Conservation (phyloP, 2,888 invertebrate genomes). For the Amitus sp. region DNA sequence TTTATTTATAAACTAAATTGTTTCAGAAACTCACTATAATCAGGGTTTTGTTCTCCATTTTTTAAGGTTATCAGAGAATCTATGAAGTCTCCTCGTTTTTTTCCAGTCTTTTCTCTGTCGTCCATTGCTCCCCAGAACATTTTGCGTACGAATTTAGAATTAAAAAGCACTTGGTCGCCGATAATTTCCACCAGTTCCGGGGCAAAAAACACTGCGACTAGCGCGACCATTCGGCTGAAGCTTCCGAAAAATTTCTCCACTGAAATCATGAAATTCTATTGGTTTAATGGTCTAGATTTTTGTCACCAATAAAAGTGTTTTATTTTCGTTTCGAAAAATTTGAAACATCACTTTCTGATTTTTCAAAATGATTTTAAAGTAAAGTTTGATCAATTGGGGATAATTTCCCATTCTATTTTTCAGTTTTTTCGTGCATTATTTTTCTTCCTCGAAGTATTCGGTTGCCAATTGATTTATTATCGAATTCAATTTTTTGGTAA, state of each 20-base stretch:
- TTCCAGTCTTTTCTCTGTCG: constrained; percentile 47
- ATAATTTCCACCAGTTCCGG: constrained; percentile 55
- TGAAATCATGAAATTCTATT: too few species aligned
- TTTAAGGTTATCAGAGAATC: constrained; percentile 55
- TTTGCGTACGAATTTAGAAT: constrained; percentile 52
- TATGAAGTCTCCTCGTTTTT: constrained; percentile 56
- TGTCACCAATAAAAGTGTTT: too few species aligned
- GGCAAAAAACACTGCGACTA: constrained; percentile 57
- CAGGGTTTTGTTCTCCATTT: constrained; percentile 54
- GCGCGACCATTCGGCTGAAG: constrained; percentile 57
- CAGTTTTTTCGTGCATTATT: too few species aligned
- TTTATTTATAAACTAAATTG: background rate
- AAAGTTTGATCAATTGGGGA: too few species aligned
- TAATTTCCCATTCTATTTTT: too few species aligned
- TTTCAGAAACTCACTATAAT: constrained; percentile 50
- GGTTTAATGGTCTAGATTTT: too few species aligned
- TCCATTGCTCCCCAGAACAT: constrained; percentile 56
- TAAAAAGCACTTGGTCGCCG: constrained; percentile 51
- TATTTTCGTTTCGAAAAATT: too few species aligned
- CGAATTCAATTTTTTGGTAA: too few species aligned
- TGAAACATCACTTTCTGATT: too few species aligned
- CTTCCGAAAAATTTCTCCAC: constrained; percentile 55
- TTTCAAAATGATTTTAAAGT: too few species aligned
- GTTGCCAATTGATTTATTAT: too few species aligned
- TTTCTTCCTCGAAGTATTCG: too few species aligned